Evolutionary conservation across 2,113 vertebrate genomes (phyloP).

Genomic region (Anser brachyrhynchus): DNA sequence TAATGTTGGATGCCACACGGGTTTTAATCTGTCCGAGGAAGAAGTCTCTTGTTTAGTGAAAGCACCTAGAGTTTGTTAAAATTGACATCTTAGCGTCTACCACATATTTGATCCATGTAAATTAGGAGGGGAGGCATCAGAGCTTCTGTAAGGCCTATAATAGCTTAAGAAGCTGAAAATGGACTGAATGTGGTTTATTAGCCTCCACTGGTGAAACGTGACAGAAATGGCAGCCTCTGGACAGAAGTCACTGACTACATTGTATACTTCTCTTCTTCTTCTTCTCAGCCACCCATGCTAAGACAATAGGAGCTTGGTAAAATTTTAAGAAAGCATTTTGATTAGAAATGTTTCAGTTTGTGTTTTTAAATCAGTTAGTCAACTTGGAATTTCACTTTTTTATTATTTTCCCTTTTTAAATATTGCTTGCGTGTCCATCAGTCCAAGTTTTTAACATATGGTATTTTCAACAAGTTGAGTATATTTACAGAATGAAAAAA

Average conservation of each 20-base stretch:
- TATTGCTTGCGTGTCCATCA: neutral
- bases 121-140: neutral
- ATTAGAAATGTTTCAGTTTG: neutral
- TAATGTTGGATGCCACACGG: neutral
- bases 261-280: neutral
- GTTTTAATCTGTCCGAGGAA: neutral
- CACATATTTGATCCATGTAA: rapidly evolving
- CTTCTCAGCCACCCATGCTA: neutral
- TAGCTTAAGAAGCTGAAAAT: neutral
- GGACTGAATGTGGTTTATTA: neutral
- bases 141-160: neutral
- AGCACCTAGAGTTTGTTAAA: neutral
- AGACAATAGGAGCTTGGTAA: neutral
- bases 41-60: neutral
- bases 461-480: neutral
- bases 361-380: neutral
- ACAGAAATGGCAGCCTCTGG: neutral
- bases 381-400: neutral
- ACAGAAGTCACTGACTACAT: neutral
- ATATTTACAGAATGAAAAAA: neutral
- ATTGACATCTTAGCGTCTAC: neutral
- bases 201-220: neutral
- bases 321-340: neutral
- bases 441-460: neutral
- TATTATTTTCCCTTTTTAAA: no score